Conservation (phyloP, 1,140 invertebrate species). For the Drosophila ironensis region DNA sequence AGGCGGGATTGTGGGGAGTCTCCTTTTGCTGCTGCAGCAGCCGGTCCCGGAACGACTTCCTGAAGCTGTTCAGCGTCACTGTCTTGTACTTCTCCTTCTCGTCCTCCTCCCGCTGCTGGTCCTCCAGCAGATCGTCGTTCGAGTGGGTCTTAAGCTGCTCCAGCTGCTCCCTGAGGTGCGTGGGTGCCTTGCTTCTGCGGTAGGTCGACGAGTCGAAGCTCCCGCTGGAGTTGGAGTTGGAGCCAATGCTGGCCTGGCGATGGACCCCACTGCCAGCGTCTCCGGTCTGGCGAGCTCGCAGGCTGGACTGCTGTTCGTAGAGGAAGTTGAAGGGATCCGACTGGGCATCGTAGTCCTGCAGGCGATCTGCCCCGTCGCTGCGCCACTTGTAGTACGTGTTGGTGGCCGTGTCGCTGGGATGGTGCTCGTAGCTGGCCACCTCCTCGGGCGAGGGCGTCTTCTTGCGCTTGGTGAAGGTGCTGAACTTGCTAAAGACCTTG, state of each 20-base stretch:
- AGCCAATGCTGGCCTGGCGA: constrained; percentile 51
- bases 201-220: constrained; percentile 75
- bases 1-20: constrained; percentile 73
- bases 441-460: constrained; percentile 66
- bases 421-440: constrained; percentile 68
- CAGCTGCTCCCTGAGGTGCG: constrained; percentile 64
- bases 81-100: constrained; percentile 77
- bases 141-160: constrained; percentile 72
- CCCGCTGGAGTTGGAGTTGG: constrained; percentile 53
- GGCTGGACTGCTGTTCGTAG: constrained; percentile 70
- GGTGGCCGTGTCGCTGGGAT: constrained; percentile 76
- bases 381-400: constrained; percentile 81
- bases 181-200: constrained; percentile 67
- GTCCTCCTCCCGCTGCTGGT: constrained; percentile 49
- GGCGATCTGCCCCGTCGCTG: constrained; percentile 58
- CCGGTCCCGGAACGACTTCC: constrained; percentile 78
- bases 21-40: constrained; percentile 72
- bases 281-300: constrained; percentile 25
- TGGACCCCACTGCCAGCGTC: constrained; percentile 10
- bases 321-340: constrained; percentile 79
- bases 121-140: constrained; percentile 60
- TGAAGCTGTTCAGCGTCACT: constrained; percentile 77
- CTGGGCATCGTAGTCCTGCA: constrained; percentile 73
- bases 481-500: constrained; percentile 77
- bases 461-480: constrained; percentile 77